These are phyloP conservation scores for Vollenhovia emeryi DNA, from an alignment of 1,140 invertebrate species.

Conservation along the genomic window DNA sequence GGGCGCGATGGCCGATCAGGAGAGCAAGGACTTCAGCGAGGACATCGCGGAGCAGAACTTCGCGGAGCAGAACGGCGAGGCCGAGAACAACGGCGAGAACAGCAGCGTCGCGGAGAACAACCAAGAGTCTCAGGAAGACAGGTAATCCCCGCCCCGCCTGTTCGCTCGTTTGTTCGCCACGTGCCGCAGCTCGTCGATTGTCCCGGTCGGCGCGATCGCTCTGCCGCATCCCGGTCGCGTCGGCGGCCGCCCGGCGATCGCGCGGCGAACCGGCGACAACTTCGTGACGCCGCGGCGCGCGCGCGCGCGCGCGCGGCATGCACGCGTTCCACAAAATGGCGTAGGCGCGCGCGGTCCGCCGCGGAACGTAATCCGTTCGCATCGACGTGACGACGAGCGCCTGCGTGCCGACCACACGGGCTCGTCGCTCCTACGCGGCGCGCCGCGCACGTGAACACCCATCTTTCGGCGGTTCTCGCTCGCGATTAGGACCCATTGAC, in stretches of 20 bases:
- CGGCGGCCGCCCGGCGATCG: background rate
- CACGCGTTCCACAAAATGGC: conserved; percentile 75
- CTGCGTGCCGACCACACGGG: background rate
- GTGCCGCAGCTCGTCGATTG: background rate
- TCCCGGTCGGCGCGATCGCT: conserved; percentile 1
- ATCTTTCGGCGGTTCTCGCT: conserved; percentile 42
- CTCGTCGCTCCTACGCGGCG: background rate
- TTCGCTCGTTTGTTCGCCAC: background rate
- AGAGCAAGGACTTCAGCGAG: conserved; percentile 85
- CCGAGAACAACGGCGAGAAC: conserved; percentile 78
- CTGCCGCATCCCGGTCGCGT: background rate
- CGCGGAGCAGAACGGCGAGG: conserved; percentile 83
- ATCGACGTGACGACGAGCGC: conserved; percentile 65
- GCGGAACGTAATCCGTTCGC: conserved; percentile 70
- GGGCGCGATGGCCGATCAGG: conserved; percentile 82
- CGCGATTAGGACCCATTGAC: background rate
- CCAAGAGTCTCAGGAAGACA: conserved; percentile 84
- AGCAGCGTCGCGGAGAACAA: conserved; percentile 82
- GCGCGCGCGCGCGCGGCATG: conserved; percentile 9
- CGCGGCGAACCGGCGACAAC: background rate
- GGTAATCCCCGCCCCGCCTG: conserved; percentile 76
- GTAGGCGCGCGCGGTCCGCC: conserved; percentile 39
- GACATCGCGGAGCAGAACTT: conserved; percentile 83
- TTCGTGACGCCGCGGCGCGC: conserved; percentile 12
- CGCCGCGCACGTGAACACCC: background rate